Conservation (phyloP, 2,113 vertebrate species). For the Hiodon alosoides region DNA sequence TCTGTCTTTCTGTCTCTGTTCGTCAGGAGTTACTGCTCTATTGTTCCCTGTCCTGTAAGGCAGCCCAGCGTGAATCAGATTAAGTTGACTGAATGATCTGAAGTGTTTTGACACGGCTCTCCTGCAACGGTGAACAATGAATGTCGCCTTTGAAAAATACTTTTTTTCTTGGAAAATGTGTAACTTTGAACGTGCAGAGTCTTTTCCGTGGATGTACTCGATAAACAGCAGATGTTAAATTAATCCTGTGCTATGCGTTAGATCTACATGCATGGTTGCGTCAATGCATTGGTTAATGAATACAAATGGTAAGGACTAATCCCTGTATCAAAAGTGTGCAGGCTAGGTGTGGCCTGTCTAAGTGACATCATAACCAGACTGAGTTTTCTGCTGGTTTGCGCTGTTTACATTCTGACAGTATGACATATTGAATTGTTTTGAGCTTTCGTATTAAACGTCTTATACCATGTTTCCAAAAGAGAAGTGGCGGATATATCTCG, state of each 20-base stretch:
- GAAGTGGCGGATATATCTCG: background rate
- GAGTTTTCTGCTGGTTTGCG: background rate
- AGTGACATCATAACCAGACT: background rate
- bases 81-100: constrained; percentile 3
- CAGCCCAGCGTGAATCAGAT: background rate
- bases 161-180: constrained; percentile 2
- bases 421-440: background rate
- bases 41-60: constrained; percentile 4
- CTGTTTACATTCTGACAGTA: background rate
- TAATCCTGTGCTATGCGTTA: constrained; percentile 1
- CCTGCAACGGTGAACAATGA: background rate
- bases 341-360: constrained; percentile 1
- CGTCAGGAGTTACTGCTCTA: background rate
- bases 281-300: constrained; percentile 9
- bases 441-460: background rate
- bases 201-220: constrained; percentile 9
- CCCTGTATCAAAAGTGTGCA: background rate
- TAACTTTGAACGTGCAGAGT: constrained; percentile 5
- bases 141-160: background rate
- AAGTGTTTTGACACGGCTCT: constrained; percentile 16
- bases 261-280: background rate
- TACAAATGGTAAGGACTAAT: constrained; percentile 10
- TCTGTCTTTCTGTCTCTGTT: background rate
- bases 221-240: constrained; percentile 15
- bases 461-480: background rate